Evolutionary conservation across 2,888 invertebrate species (phyloP).

Genomic region (Dastarcus helophoroides): DNA sequence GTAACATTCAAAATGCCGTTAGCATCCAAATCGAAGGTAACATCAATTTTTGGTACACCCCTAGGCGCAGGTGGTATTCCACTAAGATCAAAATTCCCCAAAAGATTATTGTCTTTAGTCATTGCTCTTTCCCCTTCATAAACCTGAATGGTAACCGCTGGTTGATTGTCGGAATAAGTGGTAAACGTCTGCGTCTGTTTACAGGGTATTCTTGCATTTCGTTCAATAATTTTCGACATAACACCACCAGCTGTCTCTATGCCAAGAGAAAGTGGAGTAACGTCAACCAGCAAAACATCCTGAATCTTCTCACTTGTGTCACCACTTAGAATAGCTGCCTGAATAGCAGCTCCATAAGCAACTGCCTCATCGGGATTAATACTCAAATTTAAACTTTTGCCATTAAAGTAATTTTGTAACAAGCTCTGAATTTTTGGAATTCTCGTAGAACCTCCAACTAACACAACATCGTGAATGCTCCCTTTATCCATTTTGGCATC

Average conservation of each 20-base stretch:
- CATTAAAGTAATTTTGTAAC: slow-evolving; percentile 64
- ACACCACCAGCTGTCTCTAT: slow-evolving; percentile 44
- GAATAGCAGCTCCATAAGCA: slow-evolving; percentile 66
- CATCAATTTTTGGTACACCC: slow-evolving; percentile 42
- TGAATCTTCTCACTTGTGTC: slow-evolving; percentile 47
- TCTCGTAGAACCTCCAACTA: slow-evolving; percentile 72
- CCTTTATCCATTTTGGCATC: slow-evolving; percentile 69
- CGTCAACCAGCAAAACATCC: slow-evolving; percentile 48
- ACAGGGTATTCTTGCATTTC: slow-evolving; percentile 58
- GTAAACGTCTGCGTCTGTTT: slow-evolving; percentile 63
- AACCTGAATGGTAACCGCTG: slow-evolving; percentile 62
- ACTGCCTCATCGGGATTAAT: slow-evolving; percentile 77
- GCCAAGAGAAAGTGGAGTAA: slow-evolving; percentile 40
- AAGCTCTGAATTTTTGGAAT: slow-evolving; percentile 70
- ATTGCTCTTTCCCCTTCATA: slow-evolving; percentile 87
- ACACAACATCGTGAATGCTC: slow-evolving; percentile 65
- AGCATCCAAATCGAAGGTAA: slow-evolving; percentile 63
- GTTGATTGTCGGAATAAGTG: slow-evolving; percentile 70
- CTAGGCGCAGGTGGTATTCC: slow-evolving; percentile 46
- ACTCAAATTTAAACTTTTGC: slow-evolving; percentile 58
- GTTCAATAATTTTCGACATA: slow-evolving; percentile 54
- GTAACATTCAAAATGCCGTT: slow-evolving; percentile 56
- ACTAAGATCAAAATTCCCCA: slow-evolving; percentile 47
- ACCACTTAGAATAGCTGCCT: slow-evolving; percentile 60
- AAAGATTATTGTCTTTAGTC: slow-evolving; percentile 86